phyloP scores from a whole-genome alignment of 2,888 invertebrate genomes.

The Ethmia dodecea region DNA sequence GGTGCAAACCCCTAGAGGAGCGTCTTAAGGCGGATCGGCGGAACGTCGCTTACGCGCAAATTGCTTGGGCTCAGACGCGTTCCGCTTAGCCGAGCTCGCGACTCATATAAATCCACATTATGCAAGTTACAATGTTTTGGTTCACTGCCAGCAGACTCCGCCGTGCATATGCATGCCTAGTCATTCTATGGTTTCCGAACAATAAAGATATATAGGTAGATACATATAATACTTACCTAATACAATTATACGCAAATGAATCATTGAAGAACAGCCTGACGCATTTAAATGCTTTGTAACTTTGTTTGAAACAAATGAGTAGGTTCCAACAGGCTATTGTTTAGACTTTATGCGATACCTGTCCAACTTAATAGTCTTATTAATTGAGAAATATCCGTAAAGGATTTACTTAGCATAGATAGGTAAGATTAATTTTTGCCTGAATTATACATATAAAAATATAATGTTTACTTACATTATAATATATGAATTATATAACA shows the following conservation, averaged over 20 bases:
- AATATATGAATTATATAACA: too few species aligned
- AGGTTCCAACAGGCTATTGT: too few species aligned
- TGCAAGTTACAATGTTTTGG: slow-evolving; percentile 68
- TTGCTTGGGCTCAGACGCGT: slow-evolving; percentile 52
- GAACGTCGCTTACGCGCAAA: slow-evolving; percentile 30
- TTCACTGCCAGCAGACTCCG: slow-evolving; percentile 62
- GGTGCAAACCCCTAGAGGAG: slow-evolving; percentile 10
- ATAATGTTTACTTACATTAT: too few species aligned
- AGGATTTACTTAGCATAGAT: too few species aligned
- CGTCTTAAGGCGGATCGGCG: slow-evolving; percentile 1
- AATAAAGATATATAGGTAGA: slow-evolving; percentile 5
- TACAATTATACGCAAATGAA: slow-evolving; percentile 10
- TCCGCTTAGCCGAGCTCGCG: slow-evolving; percentile 37
- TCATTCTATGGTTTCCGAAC: slow-evolving; percentile 22
- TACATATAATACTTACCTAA: background rate
- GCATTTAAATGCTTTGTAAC: slow-evolving; percentile 9
- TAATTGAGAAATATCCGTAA: too few species aligned
- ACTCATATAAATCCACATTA: slow-evolving; percentile 65
- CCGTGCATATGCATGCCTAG: slow-evolving; percentile 25
- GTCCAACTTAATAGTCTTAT: too few species aligned
- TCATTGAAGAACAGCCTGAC: slow-evolving; percentile 12
- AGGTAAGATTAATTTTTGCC: too few species aligned
- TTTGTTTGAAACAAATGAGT: slow-evolving; percentile 22
- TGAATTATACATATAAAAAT: too few species aligned
- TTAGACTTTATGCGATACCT: too few species aligned